phyloP scores from a whole-genome alignment of 2,113 vertebrate species.

The Pseudonaja textilis region DNA sequence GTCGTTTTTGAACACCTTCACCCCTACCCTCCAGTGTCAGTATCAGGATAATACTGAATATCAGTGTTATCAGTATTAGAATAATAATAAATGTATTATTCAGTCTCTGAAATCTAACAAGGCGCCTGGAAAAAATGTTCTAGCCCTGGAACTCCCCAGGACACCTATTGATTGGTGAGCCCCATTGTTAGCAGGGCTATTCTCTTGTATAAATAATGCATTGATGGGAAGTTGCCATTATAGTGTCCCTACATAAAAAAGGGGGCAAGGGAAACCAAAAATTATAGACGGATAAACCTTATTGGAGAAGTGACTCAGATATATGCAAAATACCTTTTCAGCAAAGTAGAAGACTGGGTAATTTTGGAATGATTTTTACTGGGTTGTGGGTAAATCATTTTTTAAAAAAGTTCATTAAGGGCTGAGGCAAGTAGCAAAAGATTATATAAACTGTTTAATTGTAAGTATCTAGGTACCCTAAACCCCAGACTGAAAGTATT shows the following conservation, averaged over 20 bases:
- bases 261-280: too few species aligned
- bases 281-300: too few species aligned
- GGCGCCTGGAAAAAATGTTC: neutral
- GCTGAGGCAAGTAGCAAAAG: neutral
- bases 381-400: neutral
- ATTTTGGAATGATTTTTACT: neutral
- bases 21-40: neutral
- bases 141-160: neutral
- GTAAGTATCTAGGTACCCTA: neutral
- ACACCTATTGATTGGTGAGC: neutral
- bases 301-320: too few species aligned
- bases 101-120: neutral
- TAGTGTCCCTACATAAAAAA: too few species aligned
- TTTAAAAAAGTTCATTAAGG: neutral
- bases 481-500: neutral
- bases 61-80: neutral
- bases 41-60: neutral
- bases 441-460: neutral
- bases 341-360: neutral
- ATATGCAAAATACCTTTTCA: neutral
- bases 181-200: neutral
- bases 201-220: neutral
- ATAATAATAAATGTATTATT: neutral
- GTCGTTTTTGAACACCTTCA: neutral
- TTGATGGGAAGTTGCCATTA: neutral